phyloP scores from a whole-genome alignment of 64 coral and sea anemone species.

The Pocillopora damicornis region DNA sequence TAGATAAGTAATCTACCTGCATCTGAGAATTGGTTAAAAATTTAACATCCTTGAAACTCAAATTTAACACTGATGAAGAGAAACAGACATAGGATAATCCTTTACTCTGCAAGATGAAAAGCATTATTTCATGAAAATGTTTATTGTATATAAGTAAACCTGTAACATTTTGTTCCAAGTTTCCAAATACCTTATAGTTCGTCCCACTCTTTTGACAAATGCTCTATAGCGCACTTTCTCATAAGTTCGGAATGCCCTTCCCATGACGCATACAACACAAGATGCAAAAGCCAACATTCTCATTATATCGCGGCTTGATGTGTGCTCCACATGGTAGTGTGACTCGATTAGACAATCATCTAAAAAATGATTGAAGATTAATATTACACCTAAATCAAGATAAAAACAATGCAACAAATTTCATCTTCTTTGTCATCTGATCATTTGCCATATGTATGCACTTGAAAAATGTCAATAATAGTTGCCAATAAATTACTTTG shows the following conservation, averaged over 20 bases:
- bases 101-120: too few relatives aligned
- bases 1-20: too few relatives aligned
- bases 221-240: slow-evolving; percentile 81
- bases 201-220: slow-evolving; percentile 89
- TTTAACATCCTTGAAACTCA: too few relatives aligned
- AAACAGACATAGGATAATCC: too few relatives aligned
- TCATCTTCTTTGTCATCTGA: too few relatives aligned
- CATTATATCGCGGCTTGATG: slow-evolving; percentile 77
- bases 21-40: too few relatives aligned
- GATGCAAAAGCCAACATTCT: slow-evolving; percentile 91
- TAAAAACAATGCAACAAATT: too few relatives aligned
- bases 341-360: slow-evolving; percentile 70
- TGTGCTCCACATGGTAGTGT: slow-evolving; percentile 63
- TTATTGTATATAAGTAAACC: background rate
- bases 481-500: too few relatives aligned
- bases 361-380: slow-evolving; percentile 1
- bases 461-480: too few relatives aligned
- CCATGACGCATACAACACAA: slow-evolving; percentile 83
- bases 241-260: slow-evolving; percentile 80
- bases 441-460: too few relatives aligned
- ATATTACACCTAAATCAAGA: background rate
- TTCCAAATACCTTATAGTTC: slow-evolving; percentile 79
- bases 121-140: background rate
- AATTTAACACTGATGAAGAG: too few relatives aligned
- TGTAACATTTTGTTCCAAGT: background rate